Percentiles rank a stretch among this genome's conserved stretches.
These are phyloP conservation scores for Falco columbarius DNA, from an alignment of 2,797 vertebrate genomes.

Conservation along the genomic window DNA sequence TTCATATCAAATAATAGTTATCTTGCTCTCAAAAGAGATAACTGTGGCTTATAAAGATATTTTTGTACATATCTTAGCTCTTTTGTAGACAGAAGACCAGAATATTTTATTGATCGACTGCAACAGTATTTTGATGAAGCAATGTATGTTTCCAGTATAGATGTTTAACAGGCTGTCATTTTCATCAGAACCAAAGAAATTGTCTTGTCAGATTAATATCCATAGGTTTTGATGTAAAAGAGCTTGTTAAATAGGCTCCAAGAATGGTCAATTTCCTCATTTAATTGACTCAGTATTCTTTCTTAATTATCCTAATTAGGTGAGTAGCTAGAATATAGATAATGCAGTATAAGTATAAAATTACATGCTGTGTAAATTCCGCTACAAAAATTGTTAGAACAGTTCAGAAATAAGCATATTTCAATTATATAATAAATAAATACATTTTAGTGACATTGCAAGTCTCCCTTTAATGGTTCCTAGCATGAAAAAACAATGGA, in stretches of 20 bases:
- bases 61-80: not conserved
- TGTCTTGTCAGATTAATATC: not conserved
- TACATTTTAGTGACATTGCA: not conserved
- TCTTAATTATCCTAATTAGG: constrained; percentile 5
- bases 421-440: not conserved
- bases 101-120: not conserved
- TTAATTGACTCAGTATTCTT: constrained; percentile 22
- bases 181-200: not conserved
- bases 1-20: constrained; percentile 1
- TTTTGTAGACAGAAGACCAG: not conserved
- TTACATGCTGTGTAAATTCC: not conserved
- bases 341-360: not conserved
- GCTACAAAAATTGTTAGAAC: not conserved
- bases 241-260: constrained; percentile 1
- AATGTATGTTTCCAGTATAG: not conserved
- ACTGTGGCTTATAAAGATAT: not conserved
- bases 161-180: not conserved
- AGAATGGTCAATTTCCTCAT: not conserved
- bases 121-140: not conserved
- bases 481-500: not conserved
- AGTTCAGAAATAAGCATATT: not conserved
- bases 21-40: not conserved
- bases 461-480: not conserved
- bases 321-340: not conserved
- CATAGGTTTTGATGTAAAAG: not conserved